Evolutionary conservation across 2,113 vertebrate species (phyloP).

Genomic region (Beaufortia kweichowensis): DNA sequence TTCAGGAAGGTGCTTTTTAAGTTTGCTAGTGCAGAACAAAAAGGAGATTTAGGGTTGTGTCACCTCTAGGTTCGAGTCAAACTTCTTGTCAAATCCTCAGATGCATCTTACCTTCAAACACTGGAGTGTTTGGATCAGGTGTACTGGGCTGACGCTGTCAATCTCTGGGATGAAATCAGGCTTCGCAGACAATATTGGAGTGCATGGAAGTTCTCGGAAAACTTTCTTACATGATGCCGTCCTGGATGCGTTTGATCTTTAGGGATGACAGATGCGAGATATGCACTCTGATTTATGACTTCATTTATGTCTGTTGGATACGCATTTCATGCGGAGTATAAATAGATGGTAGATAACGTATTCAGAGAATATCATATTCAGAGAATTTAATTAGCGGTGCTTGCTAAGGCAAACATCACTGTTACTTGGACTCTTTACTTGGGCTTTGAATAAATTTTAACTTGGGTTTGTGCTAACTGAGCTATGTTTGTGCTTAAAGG

Average conservation of each 20-base stretch:
- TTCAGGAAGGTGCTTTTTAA: slow-evolving; percentile 6
- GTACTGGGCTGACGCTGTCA: neutral
- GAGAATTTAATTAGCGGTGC: neutral
- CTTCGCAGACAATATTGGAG: slow-evolving; percentile 30
- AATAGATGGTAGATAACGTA: neutral
- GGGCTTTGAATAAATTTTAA: too few relatives aligned
- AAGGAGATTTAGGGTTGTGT: slow-evolving; percentile 1
- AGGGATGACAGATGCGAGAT: slow-evolving; percentile 6
- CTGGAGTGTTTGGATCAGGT: slow-evolving; percentile 35
- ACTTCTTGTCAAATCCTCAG: slow-evolving; percentile 29
- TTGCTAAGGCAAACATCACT: neutral
- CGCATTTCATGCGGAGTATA: neutral
- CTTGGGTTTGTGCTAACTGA: neutral
- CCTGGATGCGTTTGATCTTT: neutral
- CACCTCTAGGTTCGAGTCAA: slow-evolving; percentile 26
- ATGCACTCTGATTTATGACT: neutral
- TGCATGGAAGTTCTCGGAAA: slow-evolving; percentile 9
- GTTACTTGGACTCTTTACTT: too few relatives aligned
- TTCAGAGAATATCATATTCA: neutral
- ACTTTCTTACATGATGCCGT: slow-evolving; percentile 18
- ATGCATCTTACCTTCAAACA: slow-evolving; percentile 38
- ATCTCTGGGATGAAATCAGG: slow-evolving; percentile 32
- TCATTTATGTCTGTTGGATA: neutral
- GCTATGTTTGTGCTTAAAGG: neutral
- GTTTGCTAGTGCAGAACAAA: slow-evolving; percentile 16